Conservation (phyloP, 2,113 vertebrate species). For the Calidris pygmaea region DNA sequence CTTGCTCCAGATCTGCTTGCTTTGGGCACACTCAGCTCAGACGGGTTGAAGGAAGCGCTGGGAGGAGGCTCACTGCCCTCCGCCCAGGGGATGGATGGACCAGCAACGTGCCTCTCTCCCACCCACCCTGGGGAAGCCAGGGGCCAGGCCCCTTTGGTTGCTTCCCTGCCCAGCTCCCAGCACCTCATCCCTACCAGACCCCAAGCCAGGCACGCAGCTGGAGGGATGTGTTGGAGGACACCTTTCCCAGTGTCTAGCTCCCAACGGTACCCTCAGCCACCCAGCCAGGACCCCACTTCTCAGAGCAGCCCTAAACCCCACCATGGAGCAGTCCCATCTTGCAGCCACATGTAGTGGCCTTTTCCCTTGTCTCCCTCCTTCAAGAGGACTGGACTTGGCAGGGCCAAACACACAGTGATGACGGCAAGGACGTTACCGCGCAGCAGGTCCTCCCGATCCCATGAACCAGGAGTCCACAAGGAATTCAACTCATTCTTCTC, state of each 20-base stretch:
- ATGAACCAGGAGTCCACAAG: fast-evolving
- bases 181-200: background rate
- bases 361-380: background rate
- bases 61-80: background rate
- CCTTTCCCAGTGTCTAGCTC: background rate
- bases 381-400: fast-evolving
- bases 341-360: background rate
- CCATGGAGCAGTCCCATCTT: fast-evolving
- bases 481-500: background rate
- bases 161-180: background rate
- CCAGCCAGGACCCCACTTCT: background rate
- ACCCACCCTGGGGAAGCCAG: background rate
- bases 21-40: constrained; percentile 13
- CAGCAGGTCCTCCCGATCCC: background rate
- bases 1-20: background rate
- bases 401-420: background rate
- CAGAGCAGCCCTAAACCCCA: background rate
- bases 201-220: background rate
- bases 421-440: fast-evolving
- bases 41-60: background rate
- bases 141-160: background rate
- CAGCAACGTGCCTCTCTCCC: background rate
- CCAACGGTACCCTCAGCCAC: background rate
- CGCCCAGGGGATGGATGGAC: background rate
- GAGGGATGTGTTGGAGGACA: background rate